Percentiles rank a stretch among this genome's conserved stretches.
phyloP scores from a whole-genome alignment of 2,113 vertebrate species.

The Pteruthius melanotis region DNA sequence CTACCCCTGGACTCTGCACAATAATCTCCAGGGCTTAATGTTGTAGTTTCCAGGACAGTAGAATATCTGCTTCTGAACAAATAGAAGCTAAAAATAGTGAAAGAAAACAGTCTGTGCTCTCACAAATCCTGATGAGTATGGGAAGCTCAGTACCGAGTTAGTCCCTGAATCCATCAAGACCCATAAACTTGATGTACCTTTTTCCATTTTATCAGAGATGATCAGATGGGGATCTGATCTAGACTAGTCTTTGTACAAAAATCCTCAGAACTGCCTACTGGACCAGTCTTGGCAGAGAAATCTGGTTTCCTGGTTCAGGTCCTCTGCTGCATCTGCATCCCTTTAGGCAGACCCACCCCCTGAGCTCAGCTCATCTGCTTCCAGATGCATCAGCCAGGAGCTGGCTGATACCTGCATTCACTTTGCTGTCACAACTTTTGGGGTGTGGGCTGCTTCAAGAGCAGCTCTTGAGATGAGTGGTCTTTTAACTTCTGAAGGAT shows the following conservation, averaged over 20 bases:
- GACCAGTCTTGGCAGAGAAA: not conserved
- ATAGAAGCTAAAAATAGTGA: not conserved
- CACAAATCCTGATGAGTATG: not conserved
- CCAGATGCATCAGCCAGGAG: no score
- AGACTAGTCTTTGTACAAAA: not conserved
- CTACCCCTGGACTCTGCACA: not conserved
- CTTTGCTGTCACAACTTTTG: not conserved
- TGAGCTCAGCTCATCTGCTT: not conserved
- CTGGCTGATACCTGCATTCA: not conserved
- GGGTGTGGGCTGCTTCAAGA: not conserved
- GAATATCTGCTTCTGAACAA: not conserved
- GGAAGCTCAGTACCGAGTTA: not conserved
- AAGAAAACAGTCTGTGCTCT: not conserved
- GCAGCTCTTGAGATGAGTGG: not conserved
- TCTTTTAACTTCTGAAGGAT: not conserved
- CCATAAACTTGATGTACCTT: not conserved
- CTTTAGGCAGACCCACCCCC: no score
- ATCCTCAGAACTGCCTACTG: not conserved
- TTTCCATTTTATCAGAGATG: not conserved
- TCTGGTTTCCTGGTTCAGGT: not conserved
- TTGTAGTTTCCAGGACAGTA: not conserved
- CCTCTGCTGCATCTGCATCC: not conserved
- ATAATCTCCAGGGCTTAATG: not conserved
- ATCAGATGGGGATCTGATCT: not conserved
- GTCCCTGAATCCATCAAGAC: not conserved